phyloP scores from a whole-genome alignment of 1,140 invertebrate species.

The Chymomyza costata region DNA sequence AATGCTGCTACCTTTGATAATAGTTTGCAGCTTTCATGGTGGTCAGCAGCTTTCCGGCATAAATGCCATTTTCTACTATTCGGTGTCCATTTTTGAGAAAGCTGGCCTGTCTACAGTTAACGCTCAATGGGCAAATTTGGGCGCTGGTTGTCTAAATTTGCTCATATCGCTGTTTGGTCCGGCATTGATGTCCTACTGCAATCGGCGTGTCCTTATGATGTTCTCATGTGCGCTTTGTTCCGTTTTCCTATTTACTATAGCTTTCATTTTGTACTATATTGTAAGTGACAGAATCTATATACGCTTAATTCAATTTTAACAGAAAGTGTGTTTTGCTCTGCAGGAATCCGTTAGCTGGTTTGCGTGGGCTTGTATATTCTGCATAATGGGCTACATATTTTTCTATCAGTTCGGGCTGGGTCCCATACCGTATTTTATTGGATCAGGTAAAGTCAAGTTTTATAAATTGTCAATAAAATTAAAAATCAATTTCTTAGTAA shows the following conservation, averaged over 20 bases:
- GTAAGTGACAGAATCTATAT: conserved; percentile 79
- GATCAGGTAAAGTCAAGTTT: conserved; percentile 77
- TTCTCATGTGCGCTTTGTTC: conserved; percentile 77
- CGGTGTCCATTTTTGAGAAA: conserved; percentile 80
- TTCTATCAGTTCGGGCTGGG: conserved; percentile 89
- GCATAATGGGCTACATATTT: conserved; percentile 86
- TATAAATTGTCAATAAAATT: conserved; percentile 4
- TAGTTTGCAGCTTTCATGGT: conserved; percentile 84
- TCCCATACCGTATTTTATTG: conserved; percentile 93
- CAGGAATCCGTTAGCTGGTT: conserved; percentile 82
- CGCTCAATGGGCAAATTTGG: conserved; percentile 82
- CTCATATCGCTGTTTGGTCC: conserved; percentile 80
- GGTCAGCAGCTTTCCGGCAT: conserved; percentile 92
- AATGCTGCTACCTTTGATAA: conserved; percentile 81
- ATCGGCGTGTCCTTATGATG: conserved; percentile 78
- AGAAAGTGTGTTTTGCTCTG: conserved; percentile 39
- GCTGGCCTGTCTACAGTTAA: conserved; percentile 78
- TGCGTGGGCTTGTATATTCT: conserved; percentile 82
- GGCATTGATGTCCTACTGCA: conserved; percentile 77
- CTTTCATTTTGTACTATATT: conserved; percentile 77
- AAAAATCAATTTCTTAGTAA: background rate
- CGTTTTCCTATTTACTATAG: conserved; percentile 77
- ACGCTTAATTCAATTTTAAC: background rate
- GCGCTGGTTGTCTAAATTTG: conserved; percentile 82
- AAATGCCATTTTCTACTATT: conserved; percentile 90